These are phyloP conservation scores for Calyptomena viridis DNA, from an alignment of 2,113 vertebrate genomes.

Conservation along the genomic window DNA sequence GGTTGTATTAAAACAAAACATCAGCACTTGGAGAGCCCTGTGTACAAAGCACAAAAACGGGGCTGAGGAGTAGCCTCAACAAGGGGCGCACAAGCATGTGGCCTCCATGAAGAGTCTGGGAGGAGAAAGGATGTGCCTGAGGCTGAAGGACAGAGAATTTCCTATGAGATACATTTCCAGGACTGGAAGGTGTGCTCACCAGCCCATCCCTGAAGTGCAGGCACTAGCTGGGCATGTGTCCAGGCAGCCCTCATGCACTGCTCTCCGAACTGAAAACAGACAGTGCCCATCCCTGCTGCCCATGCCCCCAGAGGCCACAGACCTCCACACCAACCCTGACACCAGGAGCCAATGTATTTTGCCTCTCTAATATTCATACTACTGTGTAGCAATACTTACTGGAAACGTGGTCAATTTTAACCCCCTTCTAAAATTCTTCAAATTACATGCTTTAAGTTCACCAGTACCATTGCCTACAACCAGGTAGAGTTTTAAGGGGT, in stretches of 20 bases:
- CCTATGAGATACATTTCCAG: not conserved
- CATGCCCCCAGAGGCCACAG: not conserved
- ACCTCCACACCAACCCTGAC: not conserved
- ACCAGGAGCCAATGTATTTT: not conserved
- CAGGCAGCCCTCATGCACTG: rapidly evolving
- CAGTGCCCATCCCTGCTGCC: rapidly evolving
- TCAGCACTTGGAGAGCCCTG: not conserved
- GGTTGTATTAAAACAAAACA: not conserved
- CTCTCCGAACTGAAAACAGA: rapidly evolving
- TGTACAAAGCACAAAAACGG: not conserved
- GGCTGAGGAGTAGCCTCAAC: not conserved
- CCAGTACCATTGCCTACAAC: not conserved
- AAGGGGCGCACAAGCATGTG: rapidly evolving
- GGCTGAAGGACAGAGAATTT: not conserved
- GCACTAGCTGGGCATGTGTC: too few relatives aligned
- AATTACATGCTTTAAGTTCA: not conserved
- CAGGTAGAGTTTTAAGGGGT: not conserved
- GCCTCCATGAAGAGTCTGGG: not conserved
- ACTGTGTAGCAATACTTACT: not conserved
- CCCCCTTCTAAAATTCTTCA: not conserved
- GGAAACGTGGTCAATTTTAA: not conserved
- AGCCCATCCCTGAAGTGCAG: not conserved
- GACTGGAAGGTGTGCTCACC: rapidly evolving
- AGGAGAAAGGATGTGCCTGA: not conserved
- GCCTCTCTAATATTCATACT: not conserved